Evolutionary conservation across 2,797 vertebrate genomes (phyloP), one percentile per base, ranked within the genome.

Genomic region (Pseudopleuronectes americanus): DNA sequence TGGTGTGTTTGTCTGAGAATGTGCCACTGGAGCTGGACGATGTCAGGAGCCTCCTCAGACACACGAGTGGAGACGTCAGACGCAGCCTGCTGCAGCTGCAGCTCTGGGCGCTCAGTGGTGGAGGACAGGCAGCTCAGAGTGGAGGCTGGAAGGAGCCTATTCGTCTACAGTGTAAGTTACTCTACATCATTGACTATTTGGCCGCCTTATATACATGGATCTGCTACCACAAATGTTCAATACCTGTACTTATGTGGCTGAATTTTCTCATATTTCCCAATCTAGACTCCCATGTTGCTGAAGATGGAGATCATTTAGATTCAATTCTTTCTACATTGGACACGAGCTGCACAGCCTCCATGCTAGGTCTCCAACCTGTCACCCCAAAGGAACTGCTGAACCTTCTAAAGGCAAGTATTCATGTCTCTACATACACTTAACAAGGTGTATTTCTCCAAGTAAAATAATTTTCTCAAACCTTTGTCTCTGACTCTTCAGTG

Each of bases 11-110:
- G 93, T 94, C 94, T 61, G 95, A 99, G 87, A 93, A 93, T 24
- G 86, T 91, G 19, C 84, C 85, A 59, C 92, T 94, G 3, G 93
- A 97, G 41, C 43, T 69, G 3, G 91, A 87, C 7, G 95, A 97
- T 14, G 45, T 95, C 19, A 22, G 90, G 67, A 85, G 93, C 59
- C 91, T 98, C 38, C 33, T 96, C 80, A 78, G 83, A 26, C 88
- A 93, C 66, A 94, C 92, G 47, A 70, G 87, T 51, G 96, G 96
- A 38, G 97, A 99, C 19, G 84, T 99, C 79, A 93, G 98, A 56
- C 95, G 91, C 74, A 96, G 96, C 56, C 84, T 99, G 36, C 94
- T 98, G 61, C 95, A 91, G 84, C 92, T 99, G 80, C 97, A 99
- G 60, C 92, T 98, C 77, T 98, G 97, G 97, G 88, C 90, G 79